Evolutionary conservation across 92 coral and sea anemone species (phyloP).

Genomic region (Epizoanthus illoricatus): DNA sequence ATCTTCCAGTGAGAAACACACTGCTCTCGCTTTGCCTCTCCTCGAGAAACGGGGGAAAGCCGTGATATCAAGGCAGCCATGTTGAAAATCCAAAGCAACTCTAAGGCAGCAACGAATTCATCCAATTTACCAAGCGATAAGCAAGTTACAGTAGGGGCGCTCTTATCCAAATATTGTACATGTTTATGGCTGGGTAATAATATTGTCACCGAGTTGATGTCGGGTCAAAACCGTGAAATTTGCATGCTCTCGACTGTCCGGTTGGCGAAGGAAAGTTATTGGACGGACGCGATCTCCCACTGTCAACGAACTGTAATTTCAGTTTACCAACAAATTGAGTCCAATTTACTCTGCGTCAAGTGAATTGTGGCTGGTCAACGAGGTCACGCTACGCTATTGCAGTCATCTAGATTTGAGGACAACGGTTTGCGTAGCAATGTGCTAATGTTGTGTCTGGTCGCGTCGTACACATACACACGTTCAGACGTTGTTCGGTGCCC

Average conservation of each 20-base stretch:
- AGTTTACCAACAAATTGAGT: constrained; percentile 14
- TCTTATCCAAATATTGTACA: neutral
- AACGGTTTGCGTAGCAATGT: neutral
- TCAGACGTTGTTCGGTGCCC: too few relatives aligned
- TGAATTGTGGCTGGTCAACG: neutral
- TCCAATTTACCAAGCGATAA: neutral
- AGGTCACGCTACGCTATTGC: constrained; percentile 9
- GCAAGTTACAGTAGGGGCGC: neutral
- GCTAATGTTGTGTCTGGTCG: constrained; percentile 22
- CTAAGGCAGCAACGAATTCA: neutral
- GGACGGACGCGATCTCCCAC: neutral
- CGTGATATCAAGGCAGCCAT: constrained; percentile 11
- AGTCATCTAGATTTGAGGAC: neutral
- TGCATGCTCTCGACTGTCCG: neutral
- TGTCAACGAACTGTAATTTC: neutral
- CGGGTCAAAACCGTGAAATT: neutral
- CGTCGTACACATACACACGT: too few relatives aligned
- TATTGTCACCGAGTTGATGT: neutral
- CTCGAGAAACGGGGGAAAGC: neutral
- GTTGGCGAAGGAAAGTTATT: neutral
- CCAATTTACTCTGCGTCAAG: neutral
- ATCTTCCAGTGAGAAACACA: too few relatives aligned
- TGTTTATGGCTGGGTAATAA: constrained; percentile 19
- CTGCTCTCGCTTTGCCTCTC: neutral
- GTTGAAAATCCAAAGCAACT: neutral